Conservation (phyloP, 2,113 vertebrate species). For the Leptobrachium ailaonicum region DNA sequence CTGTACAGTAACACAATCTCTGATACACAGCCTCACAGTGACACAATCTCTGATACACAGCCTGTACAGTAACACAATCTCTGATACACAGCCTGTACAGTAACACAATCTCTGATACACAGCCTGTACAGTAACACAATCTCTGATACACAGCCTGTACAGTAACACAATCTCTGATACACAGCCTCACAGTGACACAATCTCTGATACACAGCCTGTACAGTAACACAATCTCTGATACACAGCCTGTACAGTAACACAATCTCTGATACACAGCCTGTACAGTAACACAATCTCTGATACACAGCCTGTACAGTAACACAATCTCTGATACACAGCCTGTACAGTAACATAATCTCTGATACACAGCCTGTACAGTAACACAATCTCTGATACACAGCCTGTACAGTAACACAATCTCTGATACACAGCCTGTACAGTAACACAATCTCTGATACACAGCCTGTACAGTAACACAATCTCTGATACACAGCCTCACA, state of each 20-base stretch:
- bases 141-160: too few species aligned
- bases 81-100: neutral
- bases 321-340: neutral
- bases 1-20: neutral
- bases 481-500: neutral
- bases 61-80: neutral
- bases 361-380: neutral
- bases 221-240: neutral
- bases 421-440: neutral
- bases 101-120: neutral
- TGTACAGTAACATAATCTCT: neutral
- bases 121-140: neutral
- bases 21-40: too few species aligned
- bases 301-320: neutral
- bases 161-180: neutral
- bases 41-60: neutral
- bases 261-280: too few species aligned
- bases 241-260: neutral
- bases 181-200: neutral
- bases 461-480: neutral
- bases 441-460: neutral
- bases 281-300: neutral
- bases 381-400: too few species aligned
- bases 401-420: too few species aligned
- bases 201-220: neutral